Evolutionary conservation across 2,797 vertebrate species (phyloP).

Genomic region (Onychomys leucogaster): DNA sequence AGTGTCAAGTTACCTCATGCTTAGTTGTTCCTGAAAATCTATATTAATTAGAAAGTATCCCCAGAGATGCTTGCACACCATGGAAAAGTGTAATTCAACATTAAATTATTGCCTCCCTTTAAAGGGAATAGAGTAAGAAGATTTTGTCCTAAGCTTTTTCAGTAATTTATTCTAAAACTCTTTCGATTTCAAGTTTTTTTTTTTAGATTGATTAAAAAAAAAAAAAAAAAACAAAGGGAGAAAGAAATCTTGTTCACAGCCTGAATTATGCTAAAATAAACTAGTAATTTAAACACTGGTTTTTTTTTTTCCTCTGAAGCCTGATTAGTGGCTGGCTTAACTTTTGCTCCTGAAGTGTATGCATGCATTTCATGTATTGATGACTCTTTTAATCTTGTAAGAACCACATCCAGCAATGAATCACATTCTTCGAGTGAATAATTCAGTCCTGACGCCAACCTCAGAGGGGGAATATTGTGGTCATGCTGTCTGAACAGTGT

Average conservation of each 20-base stretch:
- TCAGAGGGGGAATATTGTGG: constrained; percentile 92
- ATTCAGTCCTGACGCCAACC: constrained; percentile 90
- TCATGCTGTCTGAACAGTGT: constrained; percentile 95
- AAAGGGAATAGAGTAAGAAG: neutral
- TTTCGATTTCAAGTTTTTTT: constrained; percentile 33
- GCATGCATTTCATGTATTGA: constrained; percentile 83
- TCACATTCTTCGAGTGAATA: constrained; percentile 90
- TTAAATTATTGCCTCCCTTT: constrained; percentile 30
- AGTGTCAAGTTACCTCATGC: neutral
- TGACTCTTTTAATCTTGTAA: constrained; percentile 87
- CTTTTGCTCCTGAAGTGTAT: constrained; percentile 67
- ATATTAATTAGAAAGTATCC: constrained; percentile 30
- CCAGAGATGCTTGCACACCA: neutral
- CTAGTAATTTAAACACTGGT: neutral
- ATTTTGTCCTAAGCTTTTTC: constrained; percentile 34
- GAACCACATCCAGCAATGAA: constrained; percentile 88
- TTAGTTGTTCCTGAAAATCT: neutral
- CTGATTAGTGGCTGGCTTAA: constrained; percentile 61
- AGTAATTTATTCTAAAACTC: constrained; percentile 22
- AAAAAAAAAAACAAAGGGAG: neutral
- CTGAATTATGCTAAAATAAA: constrained; percentile 45
- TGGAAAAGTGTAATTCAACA: neutral
- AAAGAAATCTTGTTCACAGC: neutral
- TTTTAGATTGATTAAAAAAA: constrained; percentile 21
- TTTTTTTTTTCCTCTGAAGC: neutral